A percentile compares a stretch with the other conserved stretches of the same genome.
Conservation (phyloP, 2,888 invertebrate genomes). For the Pristionchus fissidentatus region DNA sequence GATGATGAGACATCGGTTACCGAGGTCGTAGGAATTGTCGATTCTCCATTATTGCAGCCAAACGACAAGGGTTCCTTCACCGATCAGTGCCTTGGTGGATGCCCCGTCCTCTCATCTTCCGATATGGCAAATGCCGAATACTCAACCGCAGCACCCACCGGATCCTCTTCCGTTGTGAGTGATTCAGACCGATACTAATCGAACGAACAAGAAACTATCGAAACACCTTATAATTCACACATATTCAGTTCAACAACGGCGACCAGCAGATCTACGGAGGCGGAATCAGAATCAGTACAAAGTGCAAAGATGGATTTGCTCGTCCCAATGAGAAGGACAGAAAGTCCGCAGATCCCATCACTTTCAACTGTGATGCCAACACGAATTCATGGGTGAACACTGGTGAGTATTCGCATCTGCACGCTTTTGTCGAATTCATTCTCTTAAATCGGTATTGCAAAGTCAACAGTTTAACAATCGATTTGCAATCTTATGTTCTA, state of each 20-base stretch:
- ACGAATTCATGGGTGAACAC: conserved; percentile 24
- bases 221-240: neutral
- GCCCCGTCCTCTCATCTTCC: neutral
- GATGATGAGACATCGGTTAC: too few relatives aligned
- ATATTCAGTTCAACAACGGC: conserved; percentile 26
- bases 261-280: conserved; percentile 15
- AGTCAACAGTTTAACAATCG: too few relatives aligned
- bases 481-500: too few relatives aligned
- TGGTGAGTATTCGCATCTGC: neutral
- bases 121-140: conserved; percentile 31
- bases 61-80: conserved; percentile 25
- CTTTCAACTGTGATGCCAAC: conserved; percentile 26
- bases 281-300: neutral
- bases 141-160: neutral
- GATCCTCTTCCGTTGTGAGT: conserved; percentile 6
- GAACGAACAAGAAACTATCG: too few relatives aligned
- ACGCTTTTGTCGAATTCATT: too few relatives aligned
- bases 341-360: conserved; percentile 19
- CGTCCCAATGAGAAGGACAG: conserved; percentile 27
- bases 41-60: neutral
- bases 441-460: too few relatives aligned
- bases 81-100: conserved; percentile 34
- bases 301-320: conserved; percentile 39
- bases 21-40: neutral
- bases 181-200: neutral